phyloP scores from a whole-genome alignment of 1,140 invertebrate genomes.

The Venturia canescens region DNA sequence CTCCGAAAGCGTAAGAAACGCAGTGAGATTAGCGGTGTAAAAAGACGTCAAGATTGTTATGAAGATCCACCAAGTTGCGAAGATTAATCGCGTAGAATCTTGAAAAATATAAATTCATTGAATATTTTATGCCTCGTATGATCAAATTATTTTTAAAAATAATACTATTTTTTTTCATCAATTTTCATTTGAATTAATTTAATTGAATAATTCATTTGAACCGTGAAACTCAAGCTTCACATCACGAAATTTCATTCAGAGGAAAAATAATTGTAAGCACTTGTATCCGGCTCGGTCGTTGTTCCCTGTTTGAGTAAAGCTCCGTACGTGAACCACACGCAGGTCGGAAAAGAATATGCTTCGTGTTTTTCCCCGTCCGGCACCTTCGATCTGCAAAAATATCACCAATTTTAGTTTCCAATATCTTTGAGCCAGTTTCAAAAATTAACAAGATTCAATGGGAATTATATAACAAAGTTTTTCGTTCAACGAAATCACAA shows the following conservation, averaged over 20 bases:
- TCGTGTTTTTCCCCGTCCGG: constrained; percentile 77
- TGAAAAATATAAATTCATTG: constrained; percentile 52
- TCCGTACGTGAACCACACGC: constrained; percentile 92
- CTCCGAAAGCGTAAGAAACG: constrained; percentile 89
- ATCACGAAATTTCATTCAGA: neutral
- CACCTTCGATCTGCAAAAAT: constrained; percentile 67
- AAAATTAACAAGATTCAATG: neutral
- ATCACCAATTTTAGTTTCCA: neutral
- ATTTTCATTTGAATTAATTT: too few species aligned
- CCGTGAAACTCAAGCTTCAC: too few species aligned
- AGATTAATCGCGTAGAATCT: constrained; percentile 90
- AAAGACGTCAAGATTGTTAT: constrained; percentile 92
- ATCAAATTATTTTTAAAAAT: too few species aligned
- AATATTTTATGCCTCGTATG: too few species aligned
- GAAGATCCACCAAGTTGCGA: constrained; percentile 95
- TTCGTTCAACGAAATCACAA: too few species aligned
- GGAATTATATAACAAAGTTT: neutral
- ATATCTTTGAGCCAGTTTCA: neutral
- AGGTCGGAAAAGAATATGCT: constrained; percentile 81
- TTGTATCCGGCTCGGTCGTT: constrained; percentile 85
- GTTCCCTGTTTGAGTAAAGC: constrained; percentile 93
- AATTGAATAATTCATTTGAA: too few species aligned
- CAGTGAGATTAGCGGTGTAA: constrained; percentile 94
- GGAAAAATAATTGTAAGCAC: constrained; percentile 73
- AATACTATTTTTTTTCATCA: too few species aligned